A percentile compares a stretch with the other conserved stretches of the same genome.
Conservation (phyloP, 2,797 vertebrate genomes). For the Babyrousa celebensis region DNA sequence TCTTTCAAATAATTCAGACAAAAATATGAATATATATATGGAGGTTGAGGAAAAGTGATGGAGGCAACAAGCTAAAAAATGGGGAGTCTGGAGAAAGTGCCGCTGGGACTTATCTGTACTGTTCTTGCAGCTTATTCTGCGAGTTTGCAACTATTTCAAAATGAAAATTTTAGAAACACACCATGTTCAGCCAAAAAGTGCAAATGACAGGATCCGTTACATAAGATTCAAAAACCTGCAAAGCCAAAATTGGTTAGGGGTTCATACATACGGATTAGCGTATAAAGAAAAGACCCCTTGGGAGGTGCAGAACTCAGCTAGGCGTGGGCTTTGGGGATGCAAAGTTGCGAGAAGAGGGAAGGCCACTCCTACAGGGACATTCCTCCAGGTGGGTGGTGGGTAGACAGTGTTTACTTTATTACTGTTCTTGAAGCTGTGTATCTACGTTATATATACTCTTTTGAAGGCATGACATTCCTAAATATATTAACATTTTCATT, state of each 20-base stretch:
- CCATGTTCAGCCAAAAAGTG: neutral
- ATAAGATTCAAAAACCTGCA: neutral
- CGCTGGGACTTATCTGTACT: accelerated
- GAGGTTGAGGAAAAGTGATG: neutral
- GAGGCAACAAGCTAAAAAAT: neutral
- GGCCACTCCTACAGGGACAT: no score
- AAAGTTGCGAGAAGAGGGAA: neutral
- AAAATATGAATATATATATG: neutral
- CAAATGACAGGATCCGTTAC: neutral
- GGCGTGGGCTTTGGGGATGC: accelerated
- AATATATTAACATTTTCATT: neutral
- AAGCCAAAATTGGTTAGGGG: neutral
- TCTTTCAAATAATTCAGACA: no score
- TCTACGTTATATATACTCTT: accelerated
- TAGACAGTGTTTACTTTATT: no score
- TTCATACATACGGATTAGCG: accelerated
- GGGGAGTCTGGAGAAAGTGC: neutral
- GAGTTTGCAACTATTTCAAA: neutral
- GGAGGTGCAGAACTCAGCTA: neutral
- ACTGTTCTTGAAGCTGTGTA: neutral
- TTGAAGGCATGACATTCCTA: neutral
- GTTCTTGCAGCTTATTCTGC: neutral
- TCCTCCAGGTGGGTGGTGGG: neutral
- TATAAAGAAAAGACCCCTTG: neutral
- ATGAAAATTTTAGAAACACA: neutral